Base-by-base conservation (phyloP, 2,113 vertebrate genomes). In the Romanogobio albipinnatus region DNA sequence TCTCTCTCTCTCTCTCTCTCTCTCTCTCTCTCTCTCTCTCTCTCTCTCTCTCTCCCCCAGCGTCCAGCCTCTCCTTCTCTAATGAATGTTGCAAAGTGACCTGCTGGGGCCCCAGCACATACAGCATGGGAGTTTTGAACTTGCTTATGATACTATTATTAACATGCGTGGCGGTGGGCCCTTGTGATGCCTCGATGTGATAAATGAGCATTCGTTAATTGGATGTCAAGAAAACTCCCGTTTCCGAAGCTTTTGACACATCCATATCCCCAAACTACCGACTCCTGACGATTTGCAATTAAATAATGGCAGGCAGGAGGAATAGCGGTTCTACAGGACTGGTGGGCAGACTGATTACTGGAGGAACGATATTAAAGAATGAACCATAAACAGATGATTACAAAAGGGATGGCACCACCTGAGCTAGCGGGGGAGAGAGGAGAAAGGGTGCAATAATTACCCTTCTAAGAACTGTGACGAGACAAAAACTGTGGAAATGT, bases 281-380 rank as follows among this genome's bases (percentile, higher is more conserved):
- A 78, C 84, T 82, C 81, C 84, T 81, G 81, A 87, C 73, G 86
- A 89, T 85, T 80, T 82, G 86, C 86, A 89, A 89, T 87, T 87
- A 88, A 87, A 84, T 85, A 82, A 85, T 87, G 85, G 81, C 83
- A 86, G 84, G 59, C 85, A 53, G 62, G 58, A 82, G 92, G 83
- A 92, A 88, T 85, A 89, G 93, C 91, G 83, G 88, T 89, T 91
- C 95, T 89, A 88, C 87, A 29, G 88, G 89, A 89, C 93, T 56
- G 81, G 90, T 91, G 88, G 90, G 88, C 91, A 93, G 93, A 94
- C 91, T 92, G 93, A 96, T 96, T 92, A 93, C 71, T 70, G 84
- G 80, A 24, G 85, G 88, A 85, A 92, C 92, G 89, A 91, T 90
- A 93, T 92, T 92, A 91, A 68, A 81, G 1, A 36, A 87, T 85